These are phyloP conservation scores for Diabrotica balteata DNA, from an alignment of 2,888 invertebrate species.

Conservation along the genomic window DNA sequence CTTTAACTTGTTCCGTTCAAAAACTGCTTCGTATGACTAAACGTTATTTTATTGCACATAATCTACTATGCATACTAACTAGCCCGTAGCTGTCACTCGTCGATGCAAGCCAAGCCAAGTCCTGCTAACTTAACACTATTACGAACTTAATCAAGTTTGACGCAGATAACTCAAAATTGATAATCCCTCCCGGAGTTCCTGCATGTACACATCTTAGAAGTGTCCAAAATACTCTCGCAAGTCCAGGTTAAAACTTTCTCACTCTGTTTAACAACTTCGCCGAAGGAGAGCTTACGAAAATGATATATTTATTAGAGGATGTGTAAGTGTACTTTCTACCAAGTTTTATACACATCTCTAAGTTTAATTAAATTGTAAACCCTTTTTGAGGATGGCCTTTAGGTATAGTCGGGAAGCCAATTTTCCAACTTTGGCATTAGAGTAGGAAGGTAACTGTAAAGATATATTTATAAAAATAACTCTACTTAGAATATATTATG, in stretches of 20 bases:
- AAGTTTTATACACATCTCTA: constrained; percentile 35
- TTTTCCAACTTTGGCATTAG: not conserved
- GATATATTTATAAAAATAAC: not conserved
- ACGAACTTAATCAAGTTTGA: constrained; percentile 19
- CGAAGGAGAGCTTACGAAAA: constrained; percentile 41
- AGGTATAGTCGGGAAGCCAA: not conserved
- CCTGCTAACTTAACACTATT: constrained; percentile 9
- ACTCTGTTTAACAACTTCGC: constrained; percentile 38
- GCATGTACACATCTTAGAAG: constrained; percentile 13
- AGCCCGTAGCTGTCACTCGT: too few relatives aligned
- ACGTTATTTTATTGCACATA: too few relatives aligned
- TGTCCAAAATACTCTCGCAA: constrained; percentile 12
- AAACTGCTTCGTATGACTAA: too few relatives aligned
- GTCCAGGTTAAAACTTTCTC: constrained; percentile 23
- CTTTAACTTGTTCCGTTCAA: too few relatives aligned
- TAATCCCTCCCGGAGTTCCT: constrained; percentile 14
- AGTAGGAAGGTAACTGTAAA: not conserved
- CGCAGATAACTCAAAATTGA: constrained; percentile 23
- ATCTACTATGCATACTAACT: too few relatives aligned
- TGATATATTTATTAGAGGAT: constrained; percentile 44
- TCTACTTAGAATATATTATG: not conserved
- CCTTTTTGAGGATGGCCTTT: constrained; percentile 19
- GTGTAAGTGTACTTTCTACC: constrained; percentile 34
- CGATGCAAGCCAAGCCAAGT: not conserved
- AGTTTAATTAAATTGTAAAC: constrained; percentile 40